Percentiles rank a stretch among this genome's conserved stretches.
Evolutionary conservation across 2,113 vertebrate species (phyloP).

Genomic region (Ranitomeya variabilis): DNA sequence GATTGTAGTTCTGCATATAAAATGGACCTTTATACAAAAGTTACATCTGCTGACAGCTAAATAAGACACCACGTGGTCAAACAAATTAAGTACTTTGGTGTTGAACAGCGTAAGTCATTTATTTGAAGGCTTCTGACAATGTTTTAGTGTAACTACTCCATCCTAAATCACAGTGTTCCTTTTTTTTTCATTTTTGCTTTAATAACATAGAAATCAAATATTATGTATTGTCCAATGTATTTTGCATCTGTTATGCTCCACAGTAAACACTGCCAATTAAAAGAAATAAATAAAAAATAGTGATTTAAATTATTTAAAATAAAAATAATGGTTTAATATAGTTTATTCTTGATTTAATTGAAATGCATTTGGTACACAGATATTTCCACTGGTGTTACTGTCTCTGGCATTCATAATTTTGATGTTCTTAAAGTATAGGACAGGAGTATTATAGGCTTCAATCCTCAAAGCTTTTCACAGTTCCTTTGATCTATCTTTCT

Average conservation of each 20-base stretch:
- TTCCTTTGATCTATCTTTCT: slow-evolving; percentile 40
- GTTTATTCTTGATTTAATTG: not conserved
- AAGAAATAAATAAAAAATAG: too few relatives aligned
- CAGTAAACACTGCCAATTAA: not conserved
- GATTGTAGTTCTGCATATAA: slow-evolving; percentile 16
- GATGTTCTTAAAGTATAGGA: slow-evolving; percentile 49
- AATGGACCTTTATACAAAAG: slow-evolving; percentile 23
- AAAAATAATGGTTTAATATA: not conserved
- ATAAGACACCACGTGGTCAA: slow-evolving; percentile 5
- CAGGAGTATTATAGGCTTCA: slow-evolving; percentile 38
- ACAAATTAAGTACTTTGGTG: slow-evolving; percentile 26
- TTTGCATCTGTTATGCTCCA: not conserved
- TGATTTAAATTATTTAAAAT: too few relatives aligned
- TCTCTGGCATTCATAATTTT: slow-evolving; percentile 22
- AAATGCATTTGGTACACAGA: slow-evolving; percentile 5
- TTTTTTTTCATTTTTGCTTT: not conserved
- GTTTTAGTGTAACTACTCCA: not conserved
- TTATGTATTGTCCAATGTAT: not conserved
- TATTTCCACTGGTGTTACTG: slow-evolving; percentile 36
- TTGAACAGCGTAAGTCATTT: slow-evolving; percentile 20
- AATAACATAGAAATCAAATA: too few relatives aligned
- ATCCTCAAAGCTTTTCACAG: slow-evolving; percentile 42
- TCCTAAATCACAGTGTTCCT: not conserved
- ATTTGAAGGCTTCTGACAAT: slow-evolving; percentile 20
- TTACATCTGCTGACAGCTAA: slow-evolving; percentile 30